Percentiles rank a stretch among this genome's conserved stretches.
Evolutionary conservation across 2,113 vertebrate genomes (phyloP).

Genomic region (Osmerus eperlanus): DNA sequence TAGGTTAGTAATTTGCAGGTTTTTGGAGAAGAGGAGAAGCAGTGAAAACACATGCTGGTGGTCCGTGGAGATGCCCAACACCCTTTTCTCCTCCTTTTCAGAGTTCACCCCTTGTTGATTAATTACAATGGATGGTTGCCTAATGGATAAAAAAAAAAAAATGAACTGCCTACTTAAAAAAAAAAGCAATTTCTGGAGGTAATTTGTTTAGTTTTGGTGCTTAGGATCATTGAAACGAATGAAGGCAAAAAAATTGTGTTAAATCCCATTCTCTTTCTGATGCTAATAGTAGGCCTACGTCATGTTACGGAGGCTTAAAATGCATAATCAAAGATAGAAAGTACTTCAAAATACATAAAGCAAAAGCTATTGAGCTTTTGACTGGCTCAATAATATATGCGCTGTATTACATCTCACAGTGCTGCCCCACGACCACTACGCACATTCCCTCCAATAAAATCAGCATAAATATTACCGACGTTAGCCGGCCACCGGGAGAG

Average conservation of each 20-base stretch:
- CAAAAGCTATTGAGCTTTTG: too few species aligned
- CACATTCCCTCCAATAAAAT: conserved; percentile 68
- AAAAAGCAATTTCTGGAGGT: conserved; percentile 59
- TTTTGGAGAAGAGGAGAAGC: conserved; percentile 54
- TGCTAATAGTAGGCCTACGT: conserved; percentile 55
- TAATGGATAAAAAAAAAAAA: conserved; percentile 75
- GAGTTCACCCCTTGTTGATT: conserved; percentile 74
- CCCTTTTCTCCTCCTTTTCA: conserved; percentile 68
- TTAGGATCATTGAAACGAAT: conserved; percentile 48
- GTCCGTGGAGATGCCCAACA: conserved; percentile 69
- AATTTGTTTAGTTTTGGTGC: conserved; percentile 64
- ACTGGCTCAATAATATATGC: conserved; percentile 43
- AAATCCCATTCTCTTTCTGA: too few species aligned
- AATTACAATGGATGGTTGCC: conserved; percentile 75
- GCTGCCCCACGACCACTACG: conserved; percentile 12
- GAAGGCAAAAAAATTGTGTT: not conserved
- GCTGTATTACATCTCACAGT: conserved; percentile 35
- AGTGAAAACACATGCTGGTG: conserved; percentile 65
- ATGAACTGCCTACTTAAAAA: conserved; percentile 69
- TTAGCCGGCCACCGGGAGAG: conserved; percentile 69
- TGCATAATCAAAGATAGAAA: conserved; percentile 68
- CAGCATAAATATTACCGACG: conserved; percentile 69
- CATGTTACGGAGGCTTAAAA: conserved; percentile 61
- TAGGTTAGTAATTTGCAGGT: conserved; percentile 74
- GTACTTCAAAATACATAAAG: conserved; percentile 1